These are phyloP conservation scores for Apotomis betuletana DNA, from an alignment of 2,888 invertebrate genomes.

Conservation along the genomic window DNA sequence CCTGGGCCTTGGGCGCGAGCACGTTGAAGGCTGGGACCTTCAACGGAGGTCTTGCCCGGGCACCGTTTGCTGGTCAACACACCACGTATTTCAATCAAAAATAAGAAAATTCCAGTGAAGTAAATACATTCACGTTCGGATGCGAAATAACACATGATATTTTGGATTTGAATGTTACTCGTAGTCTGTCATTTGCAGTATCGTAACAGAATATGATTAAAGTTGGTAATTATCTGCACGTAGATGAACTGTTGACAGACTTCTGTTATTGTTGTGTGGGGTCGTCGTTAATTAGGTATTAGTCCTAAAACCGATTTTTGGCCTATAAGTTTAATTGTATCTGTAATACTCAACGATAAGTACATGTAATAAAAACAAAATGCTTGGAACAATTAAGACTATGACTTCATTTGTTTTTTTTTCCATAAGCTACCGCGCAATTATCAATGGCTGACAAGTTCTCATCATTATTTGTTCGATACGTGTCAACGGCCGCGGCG, in stretches of 20 bases:
- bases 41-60: conserved; percentile 34
- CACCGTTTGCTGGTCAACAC: neutral
- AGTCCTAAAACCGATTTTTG: no score
- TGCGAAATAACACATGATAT: no score
- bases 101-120: no score
- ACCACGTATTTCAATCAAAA: neutral
- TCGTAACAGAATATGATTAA: no score
- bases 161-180: no score
- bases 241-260: no score
- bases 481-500: conserved; percentile 56
- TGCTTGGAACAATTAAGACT: neutral
- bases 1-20: conserved; percentile 32
- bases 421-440: conserved; percentile 16
- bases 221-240: no score
- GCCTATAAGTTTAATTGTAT: no score
- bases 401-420: conserved; percentile 22
- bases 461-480: conserved; percentile 45
- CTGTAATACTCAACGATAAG: neutral
- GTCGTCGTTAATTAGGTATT: no score
- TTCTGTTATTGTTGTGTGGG: no score
- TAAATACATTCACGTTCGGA: no score
- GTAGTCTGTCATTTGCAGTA: no score
- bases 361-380: conserved; percentile 8
- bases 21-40: conserved; percentile 31
- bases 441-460: conserved; percentile 27